Conservation (phyloP, 2,797 vertebrate genomes). For the Diglossa cyanea region DNA sequence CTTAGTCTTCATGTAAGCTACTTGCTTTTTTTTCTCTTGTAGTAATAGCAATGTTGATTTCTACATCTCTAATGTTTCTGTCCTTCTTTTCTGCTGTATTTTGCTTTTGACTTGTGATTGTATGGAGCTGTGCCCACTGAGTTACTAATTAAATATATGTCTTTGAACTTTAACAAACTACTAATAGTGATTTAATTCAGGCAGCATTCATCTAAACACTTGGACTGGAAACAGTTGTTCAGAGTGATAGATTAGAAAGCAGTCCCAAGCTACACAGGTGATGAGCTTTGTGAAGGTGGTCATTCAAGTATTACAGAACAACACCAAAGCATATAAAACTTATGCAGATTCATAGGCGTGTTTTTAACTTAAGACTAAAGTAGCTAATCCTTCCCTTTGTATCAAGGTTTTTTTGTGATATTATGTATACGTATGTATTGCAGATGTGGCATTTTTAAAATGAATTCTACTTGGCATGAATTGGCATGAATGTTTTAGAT, state of each 20-base stretch:
- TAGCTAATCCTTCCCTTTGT: not conserved
- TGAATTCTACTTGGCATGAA: not conserved
- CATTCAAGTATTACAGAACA: not conserved
- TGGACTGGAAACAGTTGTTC: not conserved
- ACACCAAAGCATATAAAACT: not conserved
- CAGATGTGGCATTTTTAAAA: not conserved
- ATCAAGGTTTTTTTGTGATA: not conserved
- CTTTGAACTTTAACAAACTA: not conserved
- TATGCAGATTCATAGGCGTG: not conserved
- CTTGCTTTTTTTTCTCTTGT: not conserved
- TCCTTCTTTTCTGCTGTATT: not conserved
- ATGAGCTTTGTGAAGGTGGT: not conserved
- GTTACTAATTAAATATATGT: not conserved
- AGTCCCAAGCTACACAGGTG: not conserved
- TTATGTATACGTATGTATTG: not conserved
- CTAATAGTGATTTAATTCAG: not conserved
- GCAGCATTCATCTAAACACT: not conserved
- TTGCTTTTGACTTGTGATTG: not conserved
- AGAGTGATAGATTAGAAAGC: not conserved
- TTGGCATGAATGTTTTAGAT: not conserved
- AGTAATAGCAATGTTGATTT: not conserved
- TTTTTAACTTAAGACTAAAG: not conserved
- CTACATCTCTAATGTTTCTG: not conserved
- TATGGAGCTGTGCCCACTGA: not conserved
- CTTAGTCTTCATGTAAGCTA: not conserved